Percentiles rank a stretch among this genome's conserved stretches.
Conservation (phyloP, 2,113 vertebrate species). For the Okapia johnstoni region DNA sequence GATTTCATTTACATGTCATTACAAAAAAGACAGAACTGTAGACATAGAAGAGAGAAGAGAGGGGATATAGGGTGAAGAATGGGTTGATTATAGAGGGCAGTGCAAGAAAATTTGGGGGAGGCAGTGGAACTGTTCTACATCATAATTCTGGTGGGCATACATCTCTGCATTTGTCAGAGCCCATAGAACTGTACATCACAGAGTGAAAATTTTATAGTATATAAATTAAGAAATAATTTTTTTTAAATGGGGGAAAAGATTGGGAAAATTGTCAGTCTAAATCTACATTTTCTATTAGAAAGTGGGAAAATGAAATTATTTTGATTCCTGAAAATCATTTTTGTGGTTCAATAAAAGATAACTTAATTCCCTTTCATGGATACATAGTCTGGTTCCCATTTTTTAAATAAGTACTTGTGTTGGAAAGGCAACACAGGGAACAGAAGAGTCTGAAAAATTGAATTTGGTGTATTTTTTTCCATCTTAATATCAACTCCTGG, state of each 20-base stretch:
- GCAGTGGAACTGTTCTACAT: no score
- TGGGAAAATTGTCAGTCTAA: not conserved
- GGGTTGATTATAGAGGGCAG: not conserved
- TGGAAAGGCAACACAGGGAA: not conserved
- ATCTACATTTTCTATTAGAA: not conserved
- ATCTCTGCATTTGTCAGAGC: not conserved
- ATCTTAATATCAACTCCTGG: not conserved
- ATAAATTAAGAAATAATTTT: not conserved
- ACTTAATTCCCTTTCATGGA: not conserved
- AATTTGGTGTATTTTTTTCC: not conserved
- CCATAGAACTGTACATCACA: not conserved
- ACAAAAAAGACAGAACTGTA: not conserved
- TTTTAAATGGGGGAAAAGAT: not conserved
- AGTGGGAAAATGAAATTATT: not conserved
- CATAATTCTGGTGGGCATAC: not conserved
- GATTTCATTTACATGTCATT: not conserved
- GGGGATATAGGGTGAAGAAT: no score
- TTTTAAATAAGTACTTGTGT: not conserved
- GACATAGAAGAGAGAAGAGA: not conserved
- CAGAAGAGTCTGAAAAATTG: not conserved
- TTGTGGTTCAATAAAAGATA: not conserved
- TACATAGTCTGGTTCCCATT: not conserved
- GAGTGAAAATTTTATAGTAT: not conserved
- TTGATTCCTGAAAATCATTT: not conserved
- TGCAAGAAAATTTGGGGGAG: not conserved